Evolutionary conservation across 1,140 invertebrate species (phyloP).

Genomic region (Physella acuta): DNA sequence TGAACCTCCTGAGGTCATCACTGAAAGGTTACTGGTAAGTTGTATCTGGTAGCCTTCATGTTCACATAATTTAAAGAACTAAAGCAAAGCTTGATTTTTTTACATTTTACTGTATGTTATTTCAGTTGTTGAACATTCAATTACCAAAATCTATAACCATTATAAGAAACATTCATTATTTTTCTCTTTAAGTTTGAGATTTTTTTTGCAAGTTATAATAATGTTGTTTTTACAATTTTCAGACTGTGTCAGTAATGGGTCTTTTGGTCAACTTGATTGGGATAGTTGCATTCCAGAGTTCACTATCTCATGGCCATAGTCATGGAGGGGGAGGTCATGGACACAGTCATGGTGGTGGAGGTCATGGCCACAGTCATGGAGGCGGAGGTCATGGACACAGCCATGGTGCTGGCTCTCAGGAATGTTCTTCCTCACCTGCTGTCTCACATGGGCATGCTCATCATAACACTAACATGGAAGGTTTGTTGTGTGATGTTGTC

Average conservation of each 20-base stretch:
- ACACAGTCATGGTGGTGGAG: conserved; percentile 37
- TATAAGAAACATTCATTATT: no score
- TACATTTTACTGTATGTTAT: no score
- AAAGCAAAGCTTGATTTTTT: no score
- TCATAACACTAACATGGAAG: conserved; percentile 69
- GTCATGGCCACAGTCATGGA: conserved; percentile 59
- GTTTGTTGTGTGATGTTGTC: conserved; percentile 64
- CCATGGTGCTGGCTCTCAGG: neutral
- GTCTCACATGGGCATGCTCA: conserved; percentile 42
- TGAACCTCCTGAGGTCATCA: conserved; percentile 66
- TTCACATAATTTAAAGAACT: no score
- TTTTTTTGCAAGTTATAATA: neutral
- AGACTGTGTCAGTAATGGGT: conserved; percentile 86
- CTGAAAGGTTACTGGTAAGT: conserved; percentile 64
- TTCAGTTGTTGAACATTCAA: no score
- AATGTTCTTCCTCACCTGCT: conserved; percentile 23
- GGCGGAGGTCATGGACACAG: conserved; percentile 24
- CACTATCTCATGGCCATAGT: conserved; percentile 64
- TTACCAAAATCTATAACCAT: no score
- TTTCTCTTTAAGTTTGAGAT: neutral
- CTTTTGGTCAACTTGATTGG: conserved; percentile 93
- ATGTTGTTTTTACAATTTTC: no score
- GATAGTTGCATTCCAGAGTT: conserved; percentile 91
- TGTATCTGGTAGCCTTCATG: no score
- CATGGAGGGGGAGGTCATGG: conserved; percentile 60